Conservation (phyloP, 2,888 invertebrate genomes). For the Microctonus aethiopoides region DNA sequence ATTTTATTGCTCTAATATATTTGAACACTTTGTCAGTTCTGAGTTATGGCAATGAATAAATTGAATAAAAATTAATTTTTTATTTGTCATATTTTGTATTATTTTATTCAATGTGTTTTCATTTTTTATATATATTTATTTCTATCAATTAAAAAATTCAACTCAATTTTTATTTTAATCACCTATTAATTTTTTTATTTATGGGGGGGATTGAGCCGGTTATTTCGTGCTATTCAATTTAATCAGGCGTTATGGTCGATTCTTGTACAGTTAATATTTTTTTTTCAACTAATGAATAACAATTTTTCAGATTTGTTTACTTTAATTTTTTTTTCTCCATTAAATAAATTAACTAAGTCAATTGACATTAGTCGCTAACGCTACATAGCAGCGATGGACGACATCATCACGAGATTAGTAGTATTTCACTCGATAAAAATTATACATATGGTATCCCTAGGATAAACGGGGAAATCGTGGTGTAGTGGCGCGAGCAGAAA, state of each 20-base stretch:
- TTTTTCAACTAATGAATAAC: neutral
- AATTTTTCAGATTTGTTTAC: slow-evolving; percentile 21
- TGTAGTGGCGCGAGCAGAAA: slow-evolving; percentile 19
- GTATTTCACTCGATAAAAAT: slow-evolving; percentile 34
- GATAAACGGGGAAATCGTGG: slow-evolving; percentile 43
- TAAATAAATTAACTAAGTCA: slow-evolving; percentile 65
- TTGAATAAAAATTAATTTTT: neutral
- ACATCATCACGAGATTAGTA: slow-evolving; percentile 30
- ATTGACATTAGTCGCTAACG: slow-evolving; percentile 49
- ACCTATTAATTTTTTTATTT: neutral
- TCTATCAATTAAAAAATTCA: slow-evolving; percentile 12
- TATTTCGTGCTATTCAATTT: neutral
- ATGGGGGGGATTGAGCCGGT: neutral
- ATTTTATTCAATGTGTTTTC: slow-evolving; percentile 15
- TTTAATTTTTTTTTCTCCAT: slow-evolving; percentile 37
- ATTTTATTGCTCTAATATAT: neutral
- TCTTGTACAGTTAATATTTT: neutral
- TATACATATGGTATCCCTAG: slow-evolving; percentile 15
- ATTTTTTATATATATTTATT: slow-evolving; percentile 25
- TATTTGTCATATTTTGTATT: neutral
- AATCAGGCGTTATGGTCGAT: no score
- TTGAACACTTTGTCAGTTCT: neutral
- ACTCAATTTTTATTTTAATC: neutral
- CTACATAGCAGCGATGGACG: slow-evolving; percentile 59
- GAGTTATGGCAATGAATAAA: neutral